These are phyloP conservation scores for Sycophaga agraensis DNA, from an alignment of 1,140 invertebrate genomes.

Conservation along the genomic window DNA sequence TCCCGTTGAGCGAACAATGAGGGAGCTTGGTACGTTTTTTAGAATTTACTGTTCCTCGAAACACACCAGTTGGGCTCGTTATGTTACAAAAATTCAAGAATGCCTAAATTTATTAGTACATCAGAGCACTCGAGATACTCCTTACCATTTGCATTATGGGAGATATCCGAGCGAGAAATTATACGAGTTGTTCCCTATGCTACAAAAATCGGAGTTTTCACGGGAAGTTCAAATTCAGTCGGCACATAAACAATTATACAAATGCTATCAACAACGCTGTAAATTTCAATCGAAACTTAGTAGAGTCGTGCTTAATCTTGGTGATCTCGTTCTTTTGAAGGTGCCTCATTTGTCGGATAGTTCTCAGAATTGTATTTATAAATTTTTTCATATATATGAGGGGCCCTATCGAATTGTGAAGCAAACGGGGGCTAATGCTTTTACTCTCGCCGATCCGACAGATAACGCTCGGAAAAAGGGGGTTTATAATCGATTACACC, in stretches of 20 bases:
- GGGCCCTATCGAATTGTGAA: background rate
- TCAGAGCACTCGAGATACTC: conserved; percentile 39
- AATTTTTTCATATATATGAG: background rate
- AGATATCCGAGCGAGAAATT: conserved; percentile 1
- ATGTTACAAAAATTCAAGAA: conserved; percentile 31
- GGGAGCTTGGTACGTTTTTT: conserved; percentile 6
- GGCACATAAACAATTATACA: background rate
- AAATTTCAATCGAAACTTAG: background rate
- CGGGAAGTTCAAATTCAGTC: conserved; percentile 7
- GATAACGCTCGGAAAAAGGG: background rate
- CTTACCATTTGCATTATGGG: conserved; percentile 27
- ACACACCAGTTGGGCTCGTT: conserved; percentile 12
- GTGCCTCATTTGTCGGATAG: background rate
- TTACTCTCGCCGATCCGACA: background rate
- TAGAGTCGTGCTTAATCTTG: background rate
- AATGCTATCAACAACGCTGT: conserved; percentile 12
- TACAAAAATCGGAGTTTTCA: background rate
- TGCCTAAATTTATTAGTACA: conserved; percentile 18
- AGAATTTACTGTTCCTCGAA: background rate
- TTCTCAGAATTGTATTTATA: background rate
- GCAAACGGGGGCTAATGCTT: background rate
- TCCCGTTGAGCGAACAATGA: conserved; percentile 1
- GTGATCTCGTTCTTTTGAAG: conserved; percentile 23
- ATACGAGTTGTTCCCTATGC: background rate
- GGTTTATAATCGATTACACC: background rate